Evolutionary conservation across 2,113 vertebrate species (phyloP).

Genomic region (Pao palembangensis): DNA sequence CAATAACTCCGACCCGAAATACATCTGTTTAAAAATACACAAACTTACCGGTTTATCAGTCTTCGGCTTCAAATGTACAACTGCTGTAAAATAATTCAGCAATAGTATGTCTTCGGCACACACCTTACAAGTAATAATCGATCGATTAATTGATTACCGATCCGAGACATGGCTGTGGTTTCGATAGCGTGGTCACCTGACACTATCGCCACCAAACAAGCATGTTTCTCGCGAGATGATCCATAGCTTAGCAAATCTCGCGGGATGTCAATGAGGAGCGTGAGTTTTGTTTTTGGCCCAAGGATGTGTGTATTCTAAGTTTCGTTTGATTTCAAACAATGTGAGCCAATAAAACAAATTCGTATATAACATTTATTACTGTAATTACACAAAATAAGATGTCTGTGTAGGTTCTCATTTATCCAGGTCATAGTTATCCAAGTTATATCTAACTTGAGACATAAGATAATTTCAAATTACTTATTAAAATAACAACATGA

Average conservation of each 20-base stretch:
- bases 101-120: background rate
- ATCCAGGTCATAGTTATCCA: no score
- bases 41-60: conserved; percentile 43
- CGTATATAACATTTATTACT: background rate
- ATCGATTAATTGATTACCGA: conserved; percentile 14
- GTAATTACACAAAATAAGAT: background rate
- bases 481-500: background rate
- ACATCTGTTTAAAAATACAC: background rate
- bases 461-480: no score
- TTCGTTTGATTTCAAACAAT: background rate
- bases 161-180: conserved; percentile 39
- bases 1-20: conserved; percentile 2
- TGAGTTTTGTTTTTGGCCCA: background rate
- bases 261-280: background rate
- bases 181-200: conserved; percentile 54
- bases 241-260: background rate
- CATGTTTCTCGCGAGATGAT: conserved; percentile 50
- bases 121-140: conserved; percentile 1
- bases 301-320: background rate
- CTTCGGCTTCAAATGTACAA: conserved; percentile 1
- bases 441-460: no score
- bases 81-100: background rate
- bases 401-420: no score
- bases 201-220: conserved; percentile 18
- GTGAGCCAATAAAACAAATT: background rate